Evolutionary conservation across 2,113 vertebrate species (phyloP), one percentile per base, ranked within the genome.

Genomic region (Hypanus sabinus): DNA sequence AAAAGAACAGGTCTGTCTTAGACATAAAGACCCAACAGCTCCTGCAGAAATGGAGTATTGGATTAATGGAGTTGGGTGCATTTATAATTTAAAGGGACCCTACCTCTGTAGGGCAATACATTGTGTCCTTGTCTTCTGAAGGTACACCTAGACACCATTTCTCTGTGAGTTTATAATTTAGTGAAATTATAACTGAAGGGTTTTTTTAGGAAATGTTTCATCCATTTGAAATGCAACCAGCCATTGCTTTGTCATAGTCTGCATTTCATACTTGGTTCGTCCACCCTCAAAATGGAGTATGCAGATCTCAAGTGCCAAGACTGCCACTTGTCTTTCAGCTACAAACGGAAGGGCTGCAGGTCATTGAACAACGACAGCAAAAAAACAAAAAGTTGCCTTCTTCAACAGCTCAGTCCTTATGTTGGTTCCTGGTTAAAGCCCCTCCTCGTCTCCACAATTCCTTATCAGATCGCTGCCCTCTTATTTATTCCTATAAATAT

Each of bases 1-100:
- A 90, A 90, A 68, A 90, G 85, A 90, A 90, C 85, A 90, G 60
- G 60, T 90, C 60, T 33, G 85, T 90, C 85, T 90, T 90, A 90
- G 85, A 90, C 85, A 90, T 90, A 68, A 65, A 90, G 85, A 27
- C 62, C 85, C 85, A 73, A 22, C 85, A n/a, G 33, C 85, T 90
- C 60, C 60, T 68, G 60, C 62, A 62, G 85, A 90, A 90, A 16
- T 68, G 85, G 85, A 65, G 60, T 68, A 90, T 65, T n/a, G n/a
- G 85, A 90, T 65, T 14, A 65, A 60, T 65, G 30, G 7, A 33
- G 85, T 90, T 60, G 65, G 46, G 85, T n/a, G 60, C n/a, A 62
- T 33, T 90, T 90, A n/a, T 90, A 65, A 90, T 65, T 88, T 88
- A n/a, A 88, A 62, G 83, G 83, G 60, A 55, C 57, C 30, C 30